Evolutionary conservation across 2,888 invertebrate genomes (phyloP), one percentile per base, ranked within the genome.

Genomic region (Ennomos quercinarius): DNA sequence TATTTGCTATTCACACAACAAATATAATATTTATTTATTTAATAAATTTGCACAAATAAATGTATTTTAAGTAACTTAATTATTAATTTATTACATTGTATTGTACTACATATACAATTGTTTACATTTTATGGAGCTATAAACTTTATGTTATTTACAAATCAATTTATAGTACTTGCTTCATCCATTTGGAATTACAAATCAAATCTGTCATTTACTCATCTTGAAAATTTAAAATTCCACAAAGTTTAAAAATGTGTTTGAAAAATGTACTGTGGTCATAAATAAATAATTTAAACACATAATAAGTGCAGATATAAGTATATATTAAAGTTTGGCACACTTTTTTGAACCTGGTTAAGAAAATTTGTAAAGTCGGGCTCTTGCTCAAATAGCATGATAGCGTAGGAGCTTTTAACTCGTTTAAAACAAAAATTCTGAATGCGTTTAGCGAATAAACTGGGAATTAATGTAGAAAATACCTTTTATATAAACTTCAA

Each of bases 1-100:
- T 81, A 85, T 78, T 58, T 76, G 78, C 88, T 91, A 91, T 91
- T 82, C 91, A 91, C 91, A 90, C 91, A 87, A 89, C 89, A 84
- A 81, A 83, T 80, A 72, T 27, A 27, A 27, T 27, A 27, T 27
- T 27, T 6, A 27, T 27, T 27, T 27, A 27, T 27, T 27, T 27
- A n/a, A 17, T 17, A 27, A 27, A 27, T 27, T 27, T 3, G 27
- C 27, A 27, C 27, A 27, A 27, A 27, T 5, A 27, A 27, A 17
- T 17, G 17, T 17, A 17, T 17, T n/a, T n/a, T n/a, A 27, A 27
- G 27, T 27, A 27, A 27, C 27, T 6, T 27, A 27, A 6, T 27
- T 6, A 27, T 27, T 27, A 27, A 5, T 27, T 5, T 27, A 17
- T 17, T 17, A 3, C 17, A 17, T 17, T 17, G 5, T 5, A 27